Percentiles rank a stretch among this genome's conserved stretches.
These are phyloP conservation scores for Gerris buenoi DNA, from an alignment of 1,140 invertebrate genomes.

Conservation along the genomic window DNA sequence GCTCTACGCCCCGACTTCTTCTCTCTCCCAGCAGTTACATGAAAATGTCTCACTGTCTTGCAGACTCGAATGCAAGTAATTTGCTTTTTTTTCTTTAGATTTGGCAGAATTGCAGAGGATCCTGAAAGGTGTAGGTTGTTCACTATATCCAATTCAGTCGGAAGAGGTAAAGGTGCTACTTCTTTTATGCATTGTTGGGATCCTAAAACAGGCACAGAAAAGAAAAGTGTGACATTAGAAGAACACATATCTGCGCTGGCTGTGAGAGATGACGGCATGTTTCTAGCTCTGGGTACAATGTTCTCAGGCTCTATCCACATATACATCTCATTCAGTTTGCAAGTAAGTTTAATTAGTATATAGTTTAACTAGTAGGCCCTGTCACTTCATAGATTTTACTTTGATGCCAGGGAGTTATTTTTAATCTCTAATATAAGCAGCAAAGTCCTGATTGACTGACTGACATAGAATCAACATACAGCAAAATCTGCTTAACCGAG, in stretches of 20 bases:
- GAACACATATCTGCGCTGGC: constrained; percentile 73
- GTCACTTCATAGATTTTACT: background rate
- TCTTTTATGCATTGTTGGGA: constrained; percentile 48
- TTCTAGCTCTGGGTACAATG: constrained; percentile 83
- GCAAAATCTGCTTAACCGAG: background rate
- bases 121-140: constrained; percentile 52
- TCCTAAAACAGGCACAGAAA: constrained; percentile 37
- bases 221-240: constrained; percentile 38
- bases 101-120: constrained; percentile 50
- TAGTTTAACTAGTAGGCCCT: background rate
- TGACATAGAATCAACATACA: background rate
- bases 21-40: too few species aligned
- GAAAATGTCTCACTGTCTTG: too few species aligned
- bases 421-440: background rate
- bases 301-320: constrained; percentile 78
- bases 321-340: constrained; percentile 80
- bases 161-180: constrained; percentile 43
- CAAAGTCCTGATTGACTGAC: background rate
- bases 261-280: constrained; percentile 78
- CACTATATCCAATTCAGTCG: constrained; percentile 61
- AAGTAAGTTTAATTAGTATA: constrained; percentile 39
- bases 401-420: background rate
- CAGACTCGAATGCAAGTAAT: constrained; percentile 3
- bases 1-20: too few species aligned
- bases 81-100: constrained; percentile 35